Evolutionary conservation across 2,113 vertebrate species (phyloP).

Genomic region (Scomber scombrus): DNA sequence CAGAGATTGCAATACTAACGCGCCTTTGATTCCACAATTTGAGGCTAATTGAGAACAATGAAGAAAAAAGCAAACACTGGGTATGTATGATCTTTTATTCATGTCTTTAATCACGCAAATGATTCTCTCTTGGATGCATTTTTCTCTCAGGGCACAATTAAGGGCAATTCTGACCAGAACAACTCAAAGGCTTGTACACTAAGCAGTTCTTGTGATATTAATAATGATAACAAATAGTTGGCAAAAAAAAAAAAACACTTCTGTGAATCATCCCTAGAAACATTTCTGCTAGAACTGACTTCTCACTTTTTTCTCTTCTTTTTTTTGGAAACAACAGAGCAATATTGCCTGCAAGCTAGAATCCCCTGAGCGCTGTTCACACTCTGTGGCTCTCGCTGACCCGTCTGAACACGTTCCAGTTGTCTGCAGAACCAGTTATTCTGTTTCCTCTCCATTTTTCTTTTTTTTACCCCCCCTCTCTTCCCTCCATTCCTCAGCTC

Average conservation of each 20-base stretch:
- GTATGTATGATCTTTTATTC: constrained; percentile 78
- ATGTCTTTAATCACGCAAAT: constrained; percentile 70
- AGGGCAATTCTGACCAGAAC: constrained; percentile 47
- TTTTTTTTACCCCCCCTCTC: background rate
- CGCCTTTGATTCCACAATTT: constrained; percentile 78
- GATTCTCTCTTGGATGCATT: constrained; percentile 63
- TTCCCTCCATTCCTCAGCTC: constrained; percentile 41
- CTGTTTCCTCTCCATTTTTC: constrained; percentile 24
- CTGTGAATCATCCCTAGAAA: constrained; percentile 33
- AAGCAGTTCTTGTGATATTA: constrained; percentile 55
- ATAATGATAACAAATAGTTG: constrained; percentile 46
- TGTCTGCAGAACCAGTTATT: constrained; percentile 79
- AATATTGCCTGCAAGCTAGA: constrained; percentile 5
- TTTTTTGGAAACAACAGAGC: background rate
- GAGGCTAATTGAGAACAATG: constrained; percentile 81
- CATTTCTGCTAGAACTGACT: constrained; percentile 24
- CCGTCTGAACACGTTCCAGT: constrained; percentile 78
- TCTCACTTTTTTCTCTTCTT: background rate
- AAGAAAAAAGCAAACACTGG: constrained; percentile 70
- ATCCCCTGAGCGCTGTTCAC: constrained; percentile 43
- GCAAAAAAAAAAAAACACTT: constrained; percentile 26
- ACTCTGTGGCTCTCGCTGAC: constrained; percentile 54
- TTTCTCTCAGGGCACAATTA: constrained; percentile 77
- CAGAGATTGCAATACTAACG: constrained; percentile 61
- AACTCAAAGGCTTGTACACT: constrained; percentile 54